Evolutionary conservation across 2,113 vertebrate genomes (phyloP).

Genomic region (Cervus canadensis): DNA sequence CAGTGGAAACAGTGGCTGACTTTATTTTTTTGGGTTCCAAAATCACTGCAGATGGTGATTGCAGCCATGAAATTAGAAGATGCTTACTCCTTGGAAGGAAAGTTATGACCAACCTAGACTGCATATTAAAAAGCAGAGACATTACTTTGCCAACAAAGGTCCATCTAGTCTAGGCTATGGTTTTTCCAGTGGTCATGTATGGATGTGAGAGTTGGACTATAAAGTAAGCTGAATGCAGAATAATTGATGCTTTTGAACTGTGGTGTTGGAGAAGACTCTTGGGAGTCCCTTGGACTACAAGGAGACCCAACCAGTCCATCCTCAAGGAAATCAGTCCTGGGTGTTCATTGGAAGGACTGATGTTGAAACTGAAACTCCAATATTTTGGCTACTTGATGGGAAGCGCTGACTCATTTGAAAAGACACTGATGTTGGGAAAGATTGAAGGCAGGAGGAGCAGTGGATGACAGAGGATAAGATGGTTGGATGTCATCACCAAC

Average conservation of each 20-base stretch:
- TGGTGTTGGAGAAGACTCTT: neutral
- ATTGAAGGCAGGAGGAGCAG: fast-evolving
- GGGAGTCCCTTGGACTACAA: neutral
- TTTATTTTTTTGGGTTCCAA: neutral
- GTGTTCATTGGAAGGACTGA: neutral
- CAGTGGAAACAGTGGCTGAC: neutral
- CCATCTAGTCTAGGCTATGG: neutral
- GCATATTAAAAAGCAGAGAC: neutral
- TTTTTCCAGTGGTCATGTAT: neutral
- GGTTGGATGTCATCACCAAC: neutral
- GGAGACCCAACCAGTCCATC: neutral
- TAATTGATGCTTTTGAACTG: too few species aligned
- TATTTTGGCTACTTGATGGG: neutral
- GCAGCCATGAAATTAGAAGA: too few species aligned
- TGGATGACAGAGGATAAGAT: neutral
- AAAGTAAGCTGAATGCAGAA: neutral
- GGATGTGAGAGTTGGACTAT: neutral
- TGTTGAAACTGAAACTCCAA: neutral
- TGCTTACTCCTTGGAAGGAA: neutral
- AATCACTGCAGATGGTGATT: neutral
- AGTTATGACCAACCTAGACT: neutral
- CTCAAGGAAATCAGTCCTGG: neutral
- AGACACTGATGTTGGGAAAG: neutral
- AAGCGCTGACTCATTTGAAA: neutral
- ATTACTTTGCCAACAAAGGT: neutral